phyloP scores from a whole-genome alignment of 1,140 invertebrate genomes.

The Steinernema khuongi region DNA sequence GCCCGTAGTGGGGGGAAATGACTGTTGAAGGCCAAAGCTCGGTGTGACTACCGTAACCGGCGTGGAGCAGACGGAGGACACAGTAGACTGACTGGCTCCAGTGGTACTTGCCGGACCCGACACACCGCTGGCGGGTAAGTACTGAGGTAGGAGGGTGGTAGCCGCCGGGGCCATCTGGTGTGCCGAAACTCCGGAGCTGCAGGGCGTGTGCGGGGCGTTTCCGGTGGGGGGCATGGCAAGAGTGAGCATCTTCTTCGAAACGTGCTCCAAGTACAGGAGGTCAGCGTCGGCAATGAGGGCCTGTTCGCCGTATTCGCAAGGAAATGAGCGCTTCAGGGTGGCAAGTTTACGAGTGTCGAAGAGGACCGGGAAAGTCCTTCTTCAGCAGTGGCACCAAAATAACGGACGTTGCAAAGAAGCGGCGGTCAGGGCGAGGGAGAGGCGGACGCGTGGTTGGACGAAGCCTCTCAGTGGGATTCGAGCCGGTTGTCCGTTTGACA shows the following conservation, averaged over 20 bases:
- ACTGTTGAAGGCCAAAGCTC: not conserved
- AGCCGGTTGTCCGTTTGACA: too few species aligned
- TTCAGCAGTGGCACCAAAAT: not conserved
- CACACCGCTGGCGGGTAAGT: not conserved
- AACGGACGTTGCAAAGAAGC: not conserved
- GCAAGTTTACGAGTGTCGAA: not conserved
- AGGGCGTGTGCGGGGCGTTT: not conserved
- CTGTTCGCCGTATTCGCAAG: conserved; percentile 9
- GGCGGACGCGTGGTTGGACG: too few species aligned
- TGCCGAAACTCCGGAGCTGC: conserved; percentile 3
- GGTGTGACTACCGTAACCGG: conserved; percentile 16
- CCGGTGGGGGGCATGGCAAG: conserved; percentile 2
- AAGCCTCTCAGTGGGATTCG: too few species aligned
- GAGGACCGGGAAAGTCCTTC: not conserved
- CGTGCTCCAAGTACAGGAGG: not conserved
- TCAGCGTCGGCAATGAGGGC: not conserved
- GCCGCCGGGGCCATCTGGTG: not conserved
- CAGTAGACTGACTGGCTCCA: not conserved
- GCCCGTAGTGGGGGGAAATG: conserved; percentile 1
- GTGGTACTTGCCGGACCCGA: not conserved
- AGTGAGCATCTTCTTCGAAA: conserved; percentile 7
- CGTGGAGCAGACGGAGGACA: conserved; percentile 19
- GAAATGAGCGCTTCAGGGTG: conserved; percentile 27
- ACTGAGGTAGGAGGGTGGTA: not conserved
- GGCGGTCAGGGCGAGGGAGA: not conserved